A percentile compares a stretch with the other conserved stretches of the same genome.
Conservation (phyloP, 2,113 vertebrate genomes). For the Amphiprion percula region DNA sequence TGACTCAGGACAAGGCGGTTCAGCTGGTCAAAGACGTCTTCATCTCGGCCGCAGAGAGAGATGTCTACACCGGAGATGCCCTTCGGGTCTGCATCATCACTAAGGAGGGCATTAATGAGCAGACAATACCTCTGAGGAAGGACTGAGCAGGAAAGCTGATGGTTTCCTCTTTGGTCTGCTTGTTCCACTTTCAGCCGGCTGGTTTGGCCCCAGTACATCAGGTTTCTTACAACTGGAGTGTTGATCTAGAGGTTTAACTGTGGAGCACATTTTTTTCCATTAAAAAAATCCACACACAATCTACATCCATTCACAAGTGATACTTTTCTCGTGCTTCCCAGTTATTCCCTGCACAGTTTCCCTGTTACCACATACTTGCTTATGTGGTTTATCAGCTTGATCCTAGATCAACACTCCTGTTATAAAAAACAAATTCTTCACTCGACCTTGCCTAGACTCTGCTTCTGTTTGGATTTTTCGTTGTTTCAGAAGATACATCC, state of each 20-base stretch:
- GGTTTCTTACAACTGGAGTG: slow-evolving; percentile 48
- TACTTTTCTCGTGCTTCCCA: neutral
- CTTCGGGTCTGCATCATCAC: slow-evolving; percentile 92
- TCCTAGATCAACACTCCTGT: slow-evolving; percentile 57
- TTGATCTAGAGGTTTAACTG: slow-evolving; percentile 36
- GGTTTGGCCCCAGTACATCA: slow-evolving; percentile 29
- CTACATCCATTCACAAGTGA: neutral
- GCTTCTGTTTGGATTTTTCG: slow-evolving; percentile 52
- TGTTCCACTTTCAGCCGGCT: slow-evolving; percentile 44
- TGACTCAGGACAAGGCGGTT: slow-evolving; percentile 92
- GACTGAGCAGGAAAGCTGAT: slow-evolving; percentile 82
- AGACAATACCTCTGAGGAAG: slow-evolving; percentile 89
- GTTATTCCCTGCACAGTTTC: neutral
- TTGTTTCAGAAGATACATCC: slow-evolving; percentile 41
- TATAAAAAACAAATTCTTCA: slow-evolving; percentile 37
- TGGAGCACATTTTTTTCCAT: neutral
- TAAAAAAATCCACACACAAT: neutral
- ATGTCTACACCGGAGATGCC: slow-evolving; percentile 96
- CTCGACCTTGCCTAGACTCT: neutral
- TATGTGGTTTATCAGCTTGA: neutral
- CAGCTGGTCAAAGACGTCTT: slow-evolving; percentile 98
- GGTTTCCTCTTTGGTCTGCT: slow-evolving; percentile 32
- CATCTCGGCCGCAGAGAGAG: slow-evolving; percentile 96
- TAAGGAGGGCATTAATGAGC: slow-evolving; percentile 92
- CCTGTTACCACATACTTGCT: slow-evolving; percentile 3